Base-by-base conservation (phyloP, 2,888 invertebrate genomes). In the Cheilosia urbana region DNA sequence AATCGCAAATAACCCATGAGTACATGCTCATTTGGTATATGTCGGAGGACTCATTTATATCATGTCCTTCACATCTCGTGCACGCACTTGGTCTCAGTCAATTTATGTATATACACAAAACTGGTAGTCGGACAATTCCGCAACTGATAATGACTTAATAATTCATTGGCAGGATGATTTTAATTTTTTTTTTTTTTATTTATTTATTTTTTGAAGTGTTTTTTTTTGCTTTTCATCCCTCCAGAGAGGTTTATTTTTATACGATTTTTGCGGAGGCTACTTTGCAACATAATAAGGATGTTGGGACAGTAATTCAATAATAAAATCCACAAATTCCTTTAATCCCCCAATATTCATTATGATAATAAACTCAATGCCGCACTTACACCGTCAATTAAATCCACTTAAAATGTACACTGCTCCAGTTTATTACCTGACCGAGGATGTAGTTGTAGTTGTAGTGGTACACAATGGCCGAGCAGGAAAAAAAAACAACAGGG, bases 341-440 rank as follows among this genome's bases (percentile, higher is more conserved):
- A 91, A 91, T 91, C 91, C 91, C 77, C 90, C 90, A 90, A 91
- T 91, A 92, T 91, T 92, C 91, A 91, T 92, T 92, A 92, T 87
- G 87, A 87, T 87, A 87, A 87, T 87, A 87, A 87, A 87, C 87
- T 82, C 82, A 73, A 82, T 72, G 87, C 87, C 87, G 82, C 82
- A 87, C 82, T 84, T 87, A 87, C 89, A 89, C 88, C 89, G 89
- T 90, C 91, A 91, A 91, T 91, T 91, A 90, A 91, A 90, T 90
- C 89, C 90, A 90, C 89, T 91, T 90, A 90, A 90, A 89, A 88
- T 88, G 87, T 75, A 82, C 84, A 88, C 85, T 75, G 82, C 79
- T 72, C 60, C 76, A 81, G 80, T 85, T 85, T 85, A 85, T 85
- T 85, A 85, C 85, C 85, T 85, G 85, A 72, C 81, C 80, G 76